Conservation (phyloP, 1,140 invertebrate genomes). For the Ceratitis capitata region DNA sequence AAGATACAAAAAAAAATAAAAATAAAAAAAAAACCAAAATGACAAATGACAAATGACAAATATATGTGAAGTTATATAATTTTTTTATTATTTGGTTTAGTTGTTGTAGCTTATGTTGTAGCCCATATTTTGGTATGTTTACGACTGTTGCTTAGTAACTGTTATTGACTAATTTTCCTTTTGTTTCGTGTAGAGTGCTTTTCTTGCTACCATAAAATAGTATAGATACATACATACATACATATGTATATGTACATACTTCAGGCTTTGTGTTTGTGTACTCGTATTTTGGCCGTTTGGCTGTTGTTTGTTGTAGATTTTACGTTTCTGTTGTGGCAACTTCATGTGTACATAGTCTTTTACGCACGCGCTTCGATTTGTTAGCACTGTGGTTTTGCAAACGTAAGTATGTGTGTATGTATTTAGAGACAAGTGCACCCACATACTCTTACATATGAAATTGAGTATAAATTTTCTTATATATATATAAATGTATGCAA, state of each 20-base stretch:
- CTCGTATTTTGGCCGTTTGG: neutral
- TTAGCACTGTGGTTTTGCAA: neutral
- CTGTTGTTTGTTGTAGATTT: slow-evolving; percentile 51
- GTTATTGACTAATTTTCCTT: neutral
- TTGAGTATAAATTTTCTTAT: too few species aligned
- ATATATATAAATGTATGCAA: neutral
- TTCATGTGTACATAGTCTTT: neutral
- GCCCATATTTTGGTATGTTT: neutral
- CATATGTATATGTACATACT: neutral
- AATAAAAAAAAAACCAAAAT: too few species aligned
- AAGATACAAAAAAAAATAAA: neutral
- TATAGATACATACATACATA: neutral
- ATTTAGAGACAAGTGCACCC: neutral
- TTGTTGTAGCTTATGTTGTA: neutral
- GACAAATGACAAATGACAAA: too few species aligned
- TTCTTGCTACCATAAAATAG: neutral
- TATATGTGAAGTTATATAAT: neutral
- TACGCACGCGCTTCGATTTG: slow-evolving; percentile 18
- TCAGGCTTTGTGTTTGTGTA: too few species aligned
- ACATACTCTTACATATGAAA: neutral
- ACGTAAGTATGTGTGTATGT: neutral
- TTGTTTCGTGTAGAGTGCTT: neutral
- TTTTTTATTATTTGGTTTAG: neutral
- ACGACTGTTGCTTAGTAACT: neutral
- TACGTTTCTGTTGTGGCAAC: slow-evolving; percentile 46